These are phyloP conservation scores for Nesometra sesokonis DNA, from an alignment of 35 echinoderm and acorn worm genomes.

Conservation along the genomic window DNA sequence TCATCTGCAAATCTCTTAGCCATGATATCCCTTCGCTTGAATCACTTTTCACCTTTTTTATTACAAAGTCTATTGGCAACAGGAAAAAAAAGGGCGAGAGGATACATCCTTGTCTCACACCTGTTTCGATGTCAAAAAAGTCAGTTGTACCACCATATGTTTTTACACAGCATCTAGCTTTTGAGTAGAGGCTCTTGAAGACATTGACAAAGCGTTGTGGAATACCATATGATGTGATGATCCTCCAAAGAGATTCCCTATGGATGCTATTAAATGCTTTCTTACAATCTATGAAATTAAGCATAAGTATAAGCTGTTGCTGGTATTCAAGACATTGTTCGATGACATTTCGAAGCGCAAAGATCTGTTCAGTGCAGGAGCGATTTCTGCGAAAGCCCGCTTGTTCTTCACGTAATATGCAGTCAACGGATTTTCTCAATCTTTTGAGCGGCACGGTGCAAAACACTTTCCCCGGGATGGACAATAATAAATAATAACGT, in stretches of 20 bases:
- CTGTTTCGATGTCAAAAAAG: neutral
- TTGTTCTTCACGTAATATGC: constrained; percentile 7
- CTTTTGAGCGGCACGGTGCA: constrained; percentile 12
- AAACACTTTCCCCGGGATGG: neutral
- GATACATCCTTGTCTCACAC: neutral
- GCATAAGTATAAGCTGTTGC: constrained; percentile 8
- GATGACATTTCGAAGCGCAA: constrained; percentile 27
- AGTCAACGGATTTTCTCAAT: constrained; percentile 13
- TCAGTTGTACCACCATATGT: neutral
- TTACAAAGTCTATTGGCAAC: neutral
- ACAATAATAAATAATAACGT: too few relatives aligned
- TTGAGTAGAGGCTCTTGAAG: neutral
- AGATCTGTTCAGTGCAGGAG: constrained; percentile 26
- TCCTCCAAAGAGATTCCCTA: constrained; percentile 13
- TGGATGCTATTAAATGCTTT: constrained; percentile 41
- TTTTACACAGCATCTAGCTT: neutral
- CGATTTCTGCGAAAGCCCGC: constrained; percentile 18
- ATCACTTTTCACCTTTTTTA: neutral
- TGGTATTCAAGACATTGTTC: constrained; percentile 28
- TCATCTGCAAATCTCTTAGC: too few relatives aligned
- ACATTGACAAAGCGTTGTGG: constrained; percentile 3
- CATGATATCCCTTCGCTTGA: neutral
- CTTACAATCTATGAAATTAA: constrained; percentile 33
- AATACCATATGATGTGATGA: constrained; percentile 22
- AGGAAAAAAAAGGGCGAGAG: neutral